Base-by-base conservation (phyloP, 1,140 invertebrate genomes). In the Papilio machaon region DNA sequence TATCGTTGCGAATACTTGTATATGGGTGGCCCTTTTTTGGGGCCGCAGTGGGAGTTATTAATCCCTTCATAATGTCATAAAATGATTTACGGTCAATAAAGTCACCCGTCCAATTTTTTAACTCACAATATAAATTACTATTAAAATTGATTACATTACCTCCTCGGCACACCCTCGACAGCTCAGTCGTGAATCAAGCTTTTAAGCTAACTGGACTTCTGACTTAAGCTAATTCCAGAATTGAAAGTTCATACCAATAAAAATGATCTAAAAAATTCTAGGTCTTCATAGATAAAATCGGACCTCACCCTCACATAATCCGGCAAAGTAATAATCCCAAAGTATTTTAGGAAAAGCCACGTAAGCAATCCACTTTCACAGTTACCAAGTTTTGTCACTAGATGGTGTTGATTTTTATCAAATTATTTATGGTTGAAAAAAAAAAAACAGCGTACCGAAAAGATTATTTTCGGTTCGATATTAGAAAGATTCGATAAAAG, bases 41-140 rank as follows among this genome's bases (percentile, higher is more conserved):
- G 87, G 81, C 79, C 82, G 84, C 84, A 74, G 60, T 47, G 83
- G 84, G 80, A 91, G 88, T 91, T 91, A 91, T 91, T 92, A 91
- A 91, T 91, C 85, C 87, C 86, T 85, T 89, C 88, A 90, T 89
- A 87, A 86, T 87, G 88, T 88, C 87, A 86, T 83, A 86, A 83
- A 49, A 82, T 87, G 87, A 89, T 92, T 89, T 90, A 89, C 77
- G 85, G 85, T 83, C 82, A 81, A 84, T 80, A 82, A 83, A 83
- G 84, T 84, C 85, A 85, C 80, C 76, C 19, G 30, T 70, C 64
- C 30, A 70, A 70, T 15, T 70, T 70, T 70, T 67, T 30, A 67
- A 30, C 60, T 30, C 15, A 35, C 23, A 70, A 38, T 70, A 70
- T 58, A 70, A 70, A 70, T 70, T 35, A 35, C 13, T 70, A 70